Conservation (phyloP, 2,888 invertebrate genomes). For the Apocheima hispidaria region DNA sequence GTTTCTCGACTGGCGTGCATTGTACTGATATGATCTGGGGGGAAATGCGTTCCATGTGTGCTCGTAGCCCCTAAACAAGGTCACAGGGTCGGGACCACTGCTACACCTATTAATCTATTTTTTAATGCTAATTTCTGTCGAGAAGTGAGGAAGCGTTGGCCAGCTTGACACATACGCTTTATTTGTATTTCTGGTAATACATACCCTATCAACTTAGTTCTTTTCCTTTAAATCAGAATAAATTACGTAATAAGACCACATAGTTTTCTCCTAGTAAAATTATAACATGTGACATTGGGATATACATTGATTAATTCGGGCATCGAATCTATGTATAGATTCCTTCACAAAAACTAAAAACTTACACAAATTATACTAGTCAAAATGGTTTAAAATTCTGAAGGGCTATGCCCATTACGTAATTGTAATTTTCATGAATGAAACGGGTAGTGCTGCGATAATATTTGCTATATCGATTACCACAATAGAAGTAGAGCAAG, state of each 20-base stretch:
- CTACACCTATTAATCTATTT: constrained; percentile 46
- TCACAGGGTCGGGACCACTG: constrained; percentile 55
- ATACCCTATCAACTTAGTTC: neutral
- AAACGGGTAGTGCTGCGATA: constrained; percentile 39
- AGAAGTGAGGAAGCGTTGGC: constrained; percentile 25
- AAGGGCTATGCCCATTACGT: constrained; percentile 35
- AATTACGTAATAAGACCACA: neutral
- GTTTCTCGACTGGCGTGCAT: neutral
- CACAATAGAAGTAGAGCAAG: constrained; percentile 27
- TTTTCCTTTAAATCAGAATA: neutral
- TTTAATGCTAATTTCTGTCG: constrained; percentile 41
- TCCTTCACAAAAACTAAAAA: neutral
- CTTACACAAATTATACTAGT: neutral
- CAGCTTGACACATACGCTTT: constrained; percentile 23
- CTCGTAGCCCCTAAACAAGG: constrained; percentile 63
- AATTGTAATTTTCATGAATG: constrained; percentile 40
- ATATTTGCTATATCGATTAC: constrained; percentile 38
- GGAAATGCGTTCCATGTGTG: constrained; percentile 67
- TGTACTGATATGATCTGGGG: constrained; percentile 50
- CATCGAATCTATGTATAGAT: neutral
- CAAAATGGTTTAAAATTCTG: constrained; percentile 20
- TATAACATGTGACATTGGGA: too few species aligned
- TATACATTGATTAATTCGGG: too few species aligned
- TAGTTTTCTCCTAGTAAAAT: neutral
- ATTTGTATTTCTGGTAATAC: constrained; percentile 6